A percentile compares a stretch with the other conserved stretches of the same genome.
Evolutionary conservation across 2,797 vertebrate genomes (phyloP).

Genomic region (Triplophysa yarkandensis): DNA sequence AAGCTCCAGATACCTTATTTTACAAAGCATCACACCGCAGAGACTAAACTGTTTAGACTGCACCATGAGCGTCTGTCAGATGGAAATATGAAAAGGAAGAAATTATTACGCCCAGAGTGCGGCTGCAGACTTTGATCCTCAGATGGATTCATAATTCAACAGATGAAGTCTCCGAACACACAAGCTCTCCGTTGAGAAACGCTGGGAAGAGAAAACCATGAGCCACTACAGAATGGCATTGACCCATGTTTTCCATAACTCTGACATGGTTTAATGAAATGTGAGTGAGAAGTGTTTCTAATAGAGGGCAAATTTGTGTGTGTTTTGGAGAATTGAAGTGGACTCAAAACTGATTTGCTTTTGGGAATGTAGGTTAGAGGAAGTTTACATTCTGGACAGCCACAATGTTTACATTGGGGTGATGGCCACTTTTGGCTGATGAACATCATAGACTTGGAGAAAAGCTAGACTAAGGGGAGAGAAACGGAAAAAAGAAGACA

Average conservation of each 20-base stretch:
- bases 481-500: constrained; percentile 7
- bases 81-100: constrained; percentile 72
- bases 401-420: constrained; percentile 61
- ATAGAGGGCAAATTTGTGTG: constrained; percentile 56
- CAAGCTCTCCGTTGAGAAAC: constrained; percentile 47
- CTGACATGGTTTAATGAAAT: constrained; percentile 62
- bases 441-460: constrained; percentile 29
- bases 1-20: constrained; percentile 61
- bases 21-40: constrained; percentile 63
- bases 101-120: constrained; percentile 62
- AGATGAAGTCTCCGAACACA: constrained; percentile 56
- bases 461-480: not conserved
- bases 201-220: constrained; percentile 54
- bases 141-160: constrained; percentile 61
- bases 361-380: constrained; percentile 61
- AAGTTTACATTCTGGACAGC: constrained; percentile 69
- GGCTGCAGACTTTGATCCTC: constrained; percentile 66
- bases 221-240: constrained; percentile 56
- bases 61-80: constrained; percentile 66
- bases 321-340: constrained; percentile 52
- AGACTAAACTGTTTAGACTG: constrained; percentile 81
- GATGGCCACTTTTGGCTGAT: constrained; percentile 41
- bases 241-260: constrained; percentile 64
- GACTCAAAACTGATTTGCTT: constrained; percentile 58
- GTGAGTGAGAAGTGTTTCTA: constrained; percentile 71